These are phyloP conservation scores for Distichodus sexfasciatus DNA, from an alignment of 2,797 vertebrate species.

Conservation along the genomic window DNA sequence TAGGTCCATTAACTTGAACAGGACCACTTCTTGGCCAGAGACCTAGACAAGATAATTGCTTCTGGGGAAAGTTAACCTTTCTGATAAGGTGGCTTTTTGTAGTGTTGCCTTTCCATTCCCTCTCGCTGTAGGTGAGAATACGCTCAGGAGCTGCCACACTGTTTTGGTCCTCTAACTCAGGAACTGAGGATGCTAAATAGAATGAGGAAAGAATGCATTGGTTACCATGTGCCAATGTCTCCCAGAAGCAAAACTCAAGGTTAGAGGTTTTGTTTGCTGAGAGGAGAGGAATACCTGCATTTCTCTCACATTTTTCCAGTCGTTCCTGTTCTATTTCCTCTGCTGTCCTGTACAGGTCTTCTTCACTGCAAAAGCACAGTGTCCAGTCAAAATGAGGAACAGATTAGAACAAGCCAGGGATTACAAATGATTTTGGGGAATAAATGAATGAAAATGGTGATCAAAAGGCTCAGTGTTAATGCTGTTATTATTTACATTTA, in stretches of 20 bases:
- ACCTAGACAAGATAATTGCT: background rate
- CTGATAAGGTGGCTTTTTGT: constrained; percentile 75
- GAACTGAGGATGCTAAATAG: background rate
- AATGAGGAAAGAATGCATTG: background rate
- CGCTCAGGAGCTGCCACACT: constrained; percentile 75
- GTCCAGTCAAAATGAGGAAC: background rate
- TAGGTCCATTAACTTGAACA: too few relatives aligned
- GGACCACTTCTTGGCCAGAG: too few relatives aligned
- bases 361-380: constrained; percentile 38
- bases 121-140: constrained; percentile 78
- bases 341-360: constrained; percentile 53
- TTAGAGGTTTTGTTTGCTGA: too few relatives aligned
- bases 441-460: too few relatives aligned
- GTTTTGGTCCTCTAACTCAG: constrained; percentile 27
- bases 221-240: too few relatives aligned
- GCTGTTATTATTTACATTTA: too few relatives aligned
- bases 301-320: constrained; percentile 21
- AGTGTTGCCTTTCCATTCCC: constrained; percentile 83
- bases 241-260: too few relatives aligned
- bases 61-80: constrained; percentile 69
- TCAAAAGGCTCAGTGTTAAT: too few relatives aligned
- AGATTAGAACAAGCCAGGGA: background rate
- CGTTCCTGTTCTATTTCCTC: constrained; percentile 52
- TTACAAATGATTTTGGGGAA: too few relatives aligned
- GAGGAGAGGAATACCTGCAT: constrained; percentile 28